These are phyloP conservation scores for Balearica regulorum DNA, from an alignment of 2,797 vertebrate species.

Conservation along the genomic window DNA sequence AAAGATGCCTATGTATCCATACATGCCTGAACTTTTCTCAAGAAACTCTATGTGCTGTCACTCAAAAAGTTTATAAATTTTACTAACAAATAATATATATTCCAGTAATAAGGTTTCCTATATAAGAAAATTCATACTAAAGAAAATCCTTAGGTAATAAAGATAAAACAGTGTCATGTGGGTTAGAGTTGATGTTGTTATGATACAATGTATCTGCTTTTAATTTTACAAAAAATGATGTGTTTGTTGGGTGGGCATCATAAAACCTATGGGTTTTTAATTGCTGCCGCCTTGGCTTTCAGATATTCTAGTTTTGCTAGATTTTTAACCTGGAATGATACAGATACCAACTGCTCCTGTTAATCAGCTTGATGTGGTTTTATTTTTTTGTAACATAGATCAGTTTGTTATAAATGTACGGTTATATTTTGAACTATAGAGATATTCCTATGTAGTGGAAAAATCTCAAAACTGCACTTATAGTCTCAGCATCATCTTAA, in stretches of 20 bases:
- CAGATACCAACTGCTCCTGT: background rate
- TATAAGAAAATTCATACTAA: background rate
- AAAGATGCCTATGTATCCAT: background rate
- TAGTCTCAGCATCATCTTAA: background rate
- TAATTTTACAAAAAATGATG: background rate
- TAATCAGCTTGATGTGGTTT: background rate
- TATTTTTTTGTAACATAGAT: background rate
- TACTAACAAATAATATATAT: background rate
- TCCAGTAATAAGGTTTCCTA: background rate
- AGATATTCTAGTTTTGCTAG: background rate
- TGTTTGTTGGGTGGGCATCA: background rate
- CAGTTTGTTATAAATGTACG: background rate
- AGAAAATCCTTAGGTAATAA: background rate
- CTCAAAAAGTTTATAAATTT: background rate
- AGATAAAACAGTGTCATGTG: background rate
- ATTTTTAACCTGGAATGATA: background rate
- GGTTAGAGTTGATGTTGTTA: background rate
- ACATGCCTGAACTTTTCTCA: background rate
- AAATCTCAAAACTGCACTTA: background rate
- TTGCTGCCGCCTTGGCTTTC: background rate
- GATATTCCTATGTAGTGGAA: background rate
- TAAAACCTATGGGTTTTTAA: background rate
- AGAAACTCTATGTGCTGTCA: background rate
- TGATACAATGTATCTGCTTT: background rate
- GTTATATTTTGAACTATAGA: background rate